Evolutionary conservation across 92 coral and sea anemone species (phyloP).

Genomic region (Micromussa lordhowensis): DNA sequence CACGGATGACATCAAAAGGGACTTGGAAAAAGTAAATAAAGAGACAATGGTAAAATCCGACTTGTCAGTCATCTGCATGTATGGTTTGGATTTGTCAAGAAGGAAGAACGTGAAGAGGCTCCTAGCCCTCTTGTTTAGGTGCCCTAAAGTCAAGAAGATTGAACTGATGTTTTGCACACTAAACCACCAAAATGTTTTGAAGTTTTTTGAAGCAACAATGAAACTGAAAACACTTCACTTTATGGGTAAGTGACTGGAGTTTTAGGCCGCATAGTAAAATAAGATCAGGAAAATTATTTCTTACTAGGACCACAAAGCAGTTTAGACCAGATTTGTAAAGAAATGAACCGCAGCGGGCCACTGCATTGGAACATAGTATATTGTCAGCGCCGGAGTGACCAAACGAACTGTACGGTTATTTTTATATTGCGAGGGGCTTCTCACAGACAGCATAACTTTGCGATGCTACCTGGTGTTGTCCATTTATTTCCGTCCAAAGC

Average conservation of each 20-base stretch:
- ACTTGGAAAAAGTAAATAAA: constrained; percentile 12
- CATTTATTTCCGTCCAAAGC: neutral
- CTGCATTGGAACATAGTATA: neutral
- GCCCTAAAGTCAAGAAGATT: constrained; percentile 43
- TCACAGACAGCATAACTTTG: neutral
- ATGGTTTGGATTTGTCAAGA: constrained; percentile 31
- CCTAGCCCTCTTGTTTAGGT: constrained; percentile 36
- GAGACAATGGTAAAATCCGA: constrained; percentile 27
- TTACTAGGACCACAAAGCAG: neutral
- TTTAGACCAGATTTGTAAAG: neutral
- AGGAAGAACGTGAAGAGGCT: constrained; percentile 25
- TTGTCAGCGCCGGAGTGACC: neutral
- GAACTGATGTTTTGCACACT: constrained; percentile 40
- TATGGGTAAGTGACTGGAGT: constrained; percentile 10
- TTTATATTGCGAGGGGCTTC: neutral
- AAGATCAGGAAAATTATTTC: neutral
- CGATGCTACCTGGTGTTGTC: neutral
- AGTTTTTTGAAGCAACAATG: constrained; percentile 26
- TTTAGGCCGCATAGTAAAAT: neutral
- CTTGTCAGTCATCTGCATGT: constrained; percentile 24
- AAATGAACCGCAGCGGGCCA: neutral
- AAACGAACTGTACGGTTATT: neutral
- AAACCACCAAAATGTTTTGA: constrained; percentile 4
- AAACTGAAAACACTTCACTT: constrained; percentile 21
- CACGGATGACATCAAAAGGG: constrained; percentile 3